A percentile compares a stretch with the other conserved stretches of the same genome.
Evolutionary conservation across 2,113 vertebrate genomes (phyloP).

Genomic region (Scytalopus superciliaris): DNA sequence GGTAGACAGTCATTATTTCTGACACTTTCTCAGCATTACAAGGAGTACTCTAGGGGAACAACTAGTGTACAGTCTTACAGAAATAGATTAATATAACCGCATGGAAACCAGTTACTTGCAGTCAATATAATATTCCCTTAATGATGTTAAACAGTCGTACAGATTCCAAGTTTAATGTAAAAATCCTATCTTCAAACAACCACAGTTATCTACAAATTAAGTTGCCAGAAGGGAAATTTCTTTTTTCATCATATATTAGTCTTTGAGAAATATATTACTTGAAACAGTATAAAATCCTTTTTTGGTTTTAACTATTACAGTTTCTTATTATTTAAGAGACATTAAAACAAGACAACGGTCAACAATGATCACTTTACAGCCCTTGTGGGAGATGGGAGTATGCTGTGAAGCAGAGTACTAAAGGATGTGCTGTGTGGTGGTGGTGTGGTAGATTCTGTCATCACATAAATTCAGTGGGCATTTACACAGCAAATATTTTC

Average conservation of each 20-base stretch:
- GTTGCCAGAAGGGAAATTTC: slow-evolving; percentile 66
- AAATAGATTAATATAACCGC: slow-evolving; percentile 82
- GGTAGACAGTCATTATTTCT: slow-evolving; percentile 87
- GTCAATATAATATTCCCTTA: slow-evolving; percentile 81
- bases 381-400: background rate
- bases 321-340: slow-evolving; percentile 66
- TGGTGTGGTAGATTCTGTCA: background rate
- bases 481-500: background rate
- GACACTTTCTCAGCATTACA: slow-evolving; percentile 84
- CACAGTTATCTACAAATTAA: slow-evolving; percentile 73
- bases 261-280: slow-evolving; percentile 56
- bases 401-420: background rate
- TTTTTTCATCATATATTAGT: slow-evolving; percentile 59
- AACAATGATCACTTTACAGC: slow-evolving; percentile 50
- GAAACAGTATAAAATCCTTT: background rate
- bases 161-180: slow-evolving; percentile 70
- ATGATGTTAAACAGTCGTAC: slow-evolving; percentile 76
- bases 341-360: slow-evolving; percentile 64
- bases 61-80: slow-evolving; percentile 76
- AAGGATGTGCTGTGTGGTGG: background rate
- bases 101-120: slow-evolving; percentile 78
- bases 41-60: slow-evolving; percentile 79
- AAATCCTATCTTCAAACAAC: slow-evolving; percentile 61
- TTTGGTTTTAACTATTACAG: slow-evolving; percentile 1
- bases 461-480: background rate